These are phyloP conservation scores for Dendronephthya gigantea DNA, from an alignment of 64 coral and sea anemone genomes.

Conservation along the genomic window DNA sequence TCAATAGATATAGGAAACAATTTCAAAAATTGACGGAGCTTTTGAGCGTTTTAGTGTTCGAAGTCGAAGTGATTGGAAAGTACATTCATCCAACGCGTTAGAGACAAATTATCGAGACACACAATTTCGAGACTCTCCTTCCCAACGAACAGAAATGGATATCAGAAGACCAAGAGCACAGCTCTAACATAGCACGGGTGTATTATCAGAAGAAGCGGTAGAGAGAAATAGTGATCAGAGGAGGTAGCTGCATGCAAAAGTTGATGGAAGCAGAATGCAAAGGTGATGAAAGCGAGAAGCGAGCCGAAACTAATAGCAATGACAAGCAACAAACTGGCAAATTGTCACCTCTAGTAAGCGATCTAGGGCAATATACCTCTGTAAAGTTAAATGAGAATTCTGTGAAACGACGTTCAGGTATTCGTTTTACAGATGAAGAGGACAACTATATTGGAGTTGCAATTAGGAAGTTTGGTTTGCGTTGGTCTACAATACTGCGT, in stretches of 20 bases:
- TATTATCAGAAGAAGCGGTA: constrained; percentile 40
- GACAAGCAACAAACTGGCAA: too few species aligned
- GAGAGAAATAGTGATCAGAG: constrained; percentile 28
- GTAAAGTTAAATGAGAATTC: background rate
- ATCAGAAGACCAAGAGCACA: constrained; percentile 54
- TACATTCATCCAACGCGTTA: constrained; percentile 42
- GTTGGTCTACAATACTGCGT: background rate
- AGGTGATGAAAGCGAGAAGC: too few species aligned
- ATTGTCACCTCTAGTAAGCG: too few species aligned
- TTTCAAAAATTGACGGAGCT: constrained; percentile 22
- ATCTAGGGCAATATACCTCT: too few species aligned
- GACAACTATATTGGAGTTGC: background rate
- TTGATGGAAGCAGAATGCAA: background rate
- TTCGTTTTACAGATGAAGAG: background rate
- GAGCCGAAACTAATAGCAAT: too few species aligned
- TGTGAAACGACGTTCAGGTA: background rate
- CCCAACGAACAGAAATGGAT: constrained; percentile 20
- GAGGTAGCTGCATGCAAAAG: constrained; percentile 8
- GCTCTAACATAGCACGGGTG: constrained; percentile 25
- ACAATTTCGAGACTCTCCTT: background rate
- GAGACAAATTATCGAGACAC: constrained; percentile 53
- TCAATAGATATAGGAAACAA: constrained; percentile 37
- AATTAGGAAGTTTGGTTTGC: background rate
- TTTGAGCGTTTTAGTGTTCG: constrained; percentile 38
- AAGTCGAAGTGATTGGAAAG: constrained; percentile 42